phyloP scores from a whole-genome alignment of 2,797 vertebrate species.

The Saguinus oedipus region DNA sequence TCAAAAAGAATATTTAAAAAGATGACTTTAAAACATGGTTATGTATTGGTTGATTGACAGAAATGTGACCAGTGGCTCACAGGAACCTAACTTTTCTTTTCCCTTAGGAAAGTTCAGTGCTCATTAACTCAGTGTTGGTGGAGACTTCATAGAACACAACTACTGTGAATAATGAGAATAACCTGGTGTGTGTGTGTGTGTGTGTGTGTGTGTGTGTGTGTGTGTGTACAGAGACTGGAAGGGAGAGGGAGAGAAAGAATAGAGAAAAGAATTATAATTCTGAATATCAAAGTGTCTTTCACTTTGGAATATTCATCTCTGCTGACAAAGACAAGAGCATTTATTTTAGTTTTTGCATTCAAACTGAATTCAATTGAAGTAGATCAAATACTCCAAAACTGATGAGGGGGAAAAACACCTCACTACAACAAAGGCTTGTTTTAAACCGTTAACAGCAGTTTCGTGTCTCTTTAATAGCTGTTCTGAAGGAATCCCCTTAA shows the following conservation, averaged over 20 bases:
- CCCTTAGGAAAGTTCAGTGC: background rate
- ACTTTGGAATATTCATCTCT: conserved; percentile 67
- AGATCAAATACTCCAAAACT: conserved; percentile 75
- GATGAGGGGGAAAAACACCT: conserved; percentile 43
- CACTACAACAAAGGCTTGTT: background rate
- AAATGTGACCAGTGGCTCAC: background rate
- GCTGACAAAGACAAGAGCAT: conserved; percentile 75
- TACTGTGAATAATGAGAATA: background rate
- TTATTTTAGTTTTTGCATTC: conserved; percentile 78
- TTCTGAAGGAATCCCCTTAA: conserved; percentile 12
- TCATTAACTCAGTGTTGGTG: background rate
- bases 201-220: background rate
- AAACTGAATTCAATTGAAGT: conserved; percentile 64
- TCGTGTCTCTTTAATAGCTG: conserved; percentile 19
- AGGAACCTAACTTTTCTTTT: background rate
- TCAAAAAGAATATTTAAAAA: background rate
- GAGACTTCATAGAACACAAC: background rate
- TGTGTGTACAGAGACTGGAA: background rate
- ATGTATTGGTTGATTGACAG: background rate
- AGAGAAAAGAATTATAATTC: conserved; percentile 64
- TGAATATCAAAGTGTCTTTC: conserved; percentile 66
- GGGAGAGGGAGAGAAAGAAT: background rate
- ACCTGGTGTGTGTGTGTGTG: background rate
- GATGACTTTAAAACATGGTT: background rate
- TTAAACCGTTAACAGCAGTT: conserved; percentile 44